Conservation (phyloP, 2,888 invertebrate species). For the Aethes cnicana region DNA sequence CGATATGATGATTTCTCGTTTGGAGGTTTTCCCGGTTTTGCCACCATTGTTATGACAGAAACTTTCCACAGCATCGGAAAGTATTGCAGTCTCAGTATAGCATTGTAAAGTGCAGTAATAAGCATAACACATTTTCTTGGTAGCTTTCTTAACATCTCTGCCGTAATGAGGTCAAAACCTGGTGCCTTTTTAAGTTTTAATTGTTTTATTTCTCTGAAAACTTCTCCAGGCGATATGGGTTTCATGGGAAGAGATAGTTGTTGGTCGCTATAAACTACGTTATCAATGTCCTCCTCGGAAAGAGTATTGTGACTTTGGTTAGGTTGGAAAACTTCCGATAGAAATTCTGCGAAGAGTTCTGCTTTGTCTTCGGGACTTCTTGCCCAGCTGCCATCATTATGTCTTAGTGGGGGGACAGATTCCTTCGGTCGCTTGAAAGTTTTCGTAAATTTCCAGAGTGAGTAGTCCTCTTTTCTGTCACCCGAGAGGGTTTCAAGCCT, state of each 20-base stretch:
- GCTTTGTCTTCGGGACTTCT: background rate
- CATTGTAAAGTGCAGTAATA: slow-evolving; percentile 29
- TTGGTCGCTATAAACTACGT: background rate
- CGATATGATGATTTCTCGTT: too few relatives aligned
- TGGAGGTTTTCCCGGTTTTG: slow-evolving; percentile 34
- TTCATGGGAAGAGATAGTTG: slow-evolving; percentile 12
- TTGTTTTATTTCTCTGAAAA: background rate
- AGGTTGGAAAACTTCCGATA: slow-evolving; percentile 3
- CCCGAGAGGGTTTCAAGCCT: background rate
- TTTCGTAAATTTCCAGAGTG: slow-evolving; percentile 4
- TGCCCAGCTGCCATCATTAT: background rate
- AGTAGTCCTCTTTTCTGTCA: slow-evolving; percentile 2
- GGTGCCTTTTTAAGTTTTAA: slow-evolving; percentile 28
- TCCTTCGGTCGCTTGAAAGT: background rate
- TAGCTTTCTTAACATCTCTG: slow-evolving; percentile 24
- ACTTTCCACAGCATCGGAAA: slow-evolving; percentile 36
- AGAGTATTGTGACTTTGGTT: background rate
- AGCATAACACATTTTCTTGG: slow-evolving; percentile 24
- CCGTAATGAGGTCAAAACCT: slow-evolving; percentile 31
- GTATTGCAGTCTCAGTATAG: background rate
- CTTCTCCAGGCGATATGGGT: slow-evolving; percentile 9
- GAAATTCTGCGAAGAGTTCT: slow-evolving; percentile 1
- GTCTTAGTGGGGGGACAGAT: background rate
- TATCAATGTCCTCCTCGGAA: background rate
- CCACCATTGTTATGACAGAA: slow-evolving; percentile 35